Base-by-base conservation (phyloP, 2,797 vertebrate species). In the Darevskia mixta region DNA sequence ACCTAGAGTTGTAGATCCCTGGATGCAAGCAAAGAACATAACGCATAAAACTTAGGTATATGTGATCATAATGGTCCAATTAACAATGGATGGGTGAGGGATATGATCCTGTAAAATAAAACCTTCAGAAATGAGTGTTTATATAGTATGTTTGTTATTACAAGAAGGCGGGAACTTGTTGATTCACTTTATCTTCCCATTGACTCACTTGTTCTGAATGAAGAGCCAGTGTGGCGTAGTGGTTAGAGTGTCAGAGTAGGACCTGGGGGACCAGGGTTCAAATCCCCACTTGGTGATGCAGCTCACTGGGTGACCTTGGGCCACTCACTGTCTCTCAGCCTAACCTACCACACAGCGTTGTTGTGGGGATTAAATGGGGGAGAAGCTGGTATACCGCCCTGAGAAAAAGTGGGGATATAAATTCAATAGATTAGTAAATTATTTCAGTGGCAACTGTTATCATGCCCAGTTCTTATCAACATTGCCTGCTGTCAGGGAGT, bases 1-100 rank as follows among this genome's bases (percentile, higher is more conserved):
- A 86, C 71, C 72, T 89, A 89, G 86, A 90, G 81, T 3, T 79
- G 61, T 38, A 67, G 9, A 55, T 10, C 77, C 72, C 87, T 94
- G 82, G 38, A 23, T 79, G 32, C 11, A 58, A 72, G 35, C 25
- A 23, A 86, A 61, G 43, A 27, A 32, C 61, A 78, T 78, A 32
- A 18, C 4, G n/a, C 67, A 41, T 55, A 35, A 25, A 35, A 29
- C 81, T 83, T 88, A 85, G 66, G n/a, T 3, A 23, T 88, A 80
- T 83, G 79, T 84, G 82, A 55, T 79, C 86, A 49, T 18, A 61
- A 35, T 25, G 85, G n/a, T 25, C 75, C 79, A 49, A 67, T 23
- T 27, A 61, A 41, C 11, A 11, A 0, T 58, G 27, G 32, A 55
- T 58, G 35, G 66, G 64, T 58, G n/a, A 29, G 43, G 17, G 85